Conservation (phyloP, 1,140 invertebrate genomes). For the Nephotettix cincticeps region DNA sequence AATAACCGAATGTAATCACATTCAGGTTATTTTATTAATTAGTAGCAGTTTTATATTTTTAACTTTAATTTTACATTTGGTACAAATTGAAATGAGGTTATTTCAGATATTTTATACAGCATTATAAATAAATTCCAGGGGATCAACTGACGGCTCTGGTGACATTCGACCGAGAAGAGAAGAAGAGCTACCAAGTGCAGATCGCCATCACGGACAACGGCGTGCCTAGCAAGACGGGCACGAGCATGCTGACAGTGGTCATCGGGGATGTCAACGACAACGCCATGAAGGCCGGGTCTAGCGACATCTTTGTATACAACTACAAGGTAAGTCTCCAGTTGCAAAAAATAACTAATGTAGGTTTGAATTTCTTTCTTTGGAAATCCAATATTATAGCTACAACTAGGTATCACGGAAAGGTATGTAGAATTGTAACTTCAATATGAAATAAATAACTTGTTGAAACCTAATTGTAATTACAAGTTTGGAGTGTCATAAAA, state of each 20-base stretch:
- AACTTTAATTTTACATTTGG: too few species aligned
- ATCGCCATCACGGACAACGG: constrained; percentile 87
- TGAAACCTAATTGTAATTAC: too few species aligned
- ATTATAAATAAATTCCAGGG: constrained; percentile 27
- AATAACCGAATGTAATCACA: too few species aligned
- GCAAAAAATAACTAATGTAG: too few species aligned
- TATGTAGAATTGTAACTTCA: too few species aligned
- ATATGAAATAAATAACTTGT: too few species aligned
- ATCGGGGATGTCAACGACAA: constrained; percentile 93
- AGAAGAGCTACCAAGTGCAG: constrained; percentile 83
- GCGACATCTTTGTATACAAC: constrained; percentile 89
- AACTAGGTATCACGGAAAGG: too few species aligned
- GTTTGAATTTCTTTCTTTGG: too few species aligned
- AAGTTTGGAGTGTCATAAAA: too few species aligned
- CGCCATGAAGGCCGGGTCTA: constrained; percentile 74
- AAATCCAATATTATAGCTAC: too few species aligned
- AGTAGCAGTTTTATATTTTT: too few species aligned
- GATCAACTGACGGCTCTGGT: constrained; percentile 58
- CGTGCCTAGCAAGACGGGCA: constrained; percentile 64
- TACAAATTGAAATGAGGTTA: neutral
- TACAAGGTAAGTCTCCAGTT: constrained; percentile 74
- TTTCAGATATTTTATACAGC: constrained; percentile 18
- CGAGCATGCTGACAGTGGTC: constrained; percentile 76
- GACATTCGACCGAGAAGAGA: constrained; percentile 84
- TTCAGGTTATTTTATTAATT: constrained; percentile 28